Evolutionary conservation across 2,888 invertebrate species (phyloP), one percentile per base, ranked within the genome.

Genomic region (Hirtodrosophila cameraria): DNA sequence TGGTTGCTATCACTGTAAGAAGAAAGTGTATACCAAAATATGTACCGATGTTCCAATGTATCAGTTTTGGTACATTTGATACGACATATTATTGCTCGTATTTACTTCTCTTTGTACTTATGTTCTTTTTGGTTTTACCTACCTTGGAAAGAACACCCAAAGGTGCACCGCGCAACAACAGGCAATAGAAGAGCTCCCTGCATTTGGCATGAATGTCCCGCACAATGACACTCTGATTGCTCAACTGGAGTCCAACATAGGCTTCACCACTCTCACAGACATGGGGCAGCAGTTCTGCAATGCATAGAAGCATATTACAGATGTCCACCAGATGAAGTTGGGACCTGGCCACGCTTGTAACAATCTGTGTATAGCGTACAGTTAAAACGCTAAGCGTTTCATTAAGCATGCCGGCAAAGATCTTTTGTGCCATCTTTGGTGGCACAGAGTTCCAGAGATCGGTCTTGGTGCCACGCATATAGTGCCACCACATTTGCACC

Each of bases 401-500:
- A 82, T 96, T 96, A 0, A 97, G 91, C 94, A 96, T 96, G 2
- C 96, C 96, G 1, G 95, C 94, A 80, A 96, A 95, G 45, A 97
- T 94, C 71, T 96, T 92, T 86, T 96, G 96, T 0, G 96, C 96
- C 94, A 96, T 96, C 89, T 95, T 94, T 0, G 96, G 96, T 0
- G 97, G 96, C n/a, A 96, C 96, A 0, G 96, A 96, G 78, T 94
- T 95, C 96, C 96, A 97, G 30, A 97, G 91, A 90, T 96, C 96
- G 75, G 95, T 93, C 85, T 93, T 94, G 28, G 95, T 95, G 3
- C 96, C 96, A 94, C 83, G 54, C 91, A 96, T 95, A 86, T 96
- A 96, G 15, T 96, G 92, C 95, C 96, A 96, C 96, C 96, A 96
- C 93, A 96, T 96, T 86, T 96, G 96, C 64, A 96, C 93, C 1